Evolutionary conservation across 2,888 invertebrate species (phyloP), one percentile per base, ranked within the genome.

Genomic region (Trilocha varians): DNA sequence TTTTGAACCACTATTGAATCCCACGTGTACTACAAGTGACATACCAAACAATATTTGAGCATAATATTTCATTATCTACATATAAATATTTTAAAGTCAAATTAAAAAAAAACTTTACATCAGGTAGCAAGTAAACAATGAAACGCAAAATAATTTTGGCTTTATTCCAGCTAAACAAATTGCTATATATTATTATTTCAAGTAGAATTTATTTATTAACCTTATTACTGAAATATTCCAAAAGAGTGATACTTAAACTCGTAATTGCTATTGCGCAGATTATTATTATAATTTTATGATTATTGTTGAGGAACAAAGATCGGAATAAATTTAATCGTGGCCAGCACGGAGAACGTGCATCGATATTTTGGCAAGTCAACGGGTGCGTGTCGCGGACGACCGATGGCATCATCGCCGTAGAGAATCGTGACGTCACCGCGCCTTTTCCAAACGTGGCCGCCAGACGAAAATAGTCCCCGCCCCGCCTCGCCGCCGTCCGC

Each of bases 371-470:
- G 84, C 83, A 80, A 75, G 72, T 71, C 68, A 73, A 65, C 54
- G 69, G 64, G 72, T 76, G 76, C 74, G 82, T 78, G 80, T 79
- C 80, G 82, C 77, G 72, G 64, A 54, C 70, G 72, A 62, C 58
- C 75, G 82, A 80, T 84, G 84, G 80, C 83, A 83, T 80, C 84
- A 85, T 82, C 84, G 83, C 83, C 69, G 72, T 69, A 70, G 82
- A 77, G 73, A 74, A 75, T 65, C 69, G 78, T 85, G 84, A 85
- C 84, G 84, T 84, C 83, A 83, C 66, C 80, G 62, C 70, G 70
- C 83, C 78, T 85, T 84, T 83, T 84, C 80, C 83, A 83, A 85
- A 83, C 83, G 83, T 80, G 82, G 80, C 83, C 78, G 83, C 79
- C 84, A 85, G 84, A 85, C 85, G 75, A 83, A 85, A 85, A 85